Evolutionary conservation across 2,113 vertebrate genomes (phyloP).

Genomic region (Pterocles burchelli): DNA sequence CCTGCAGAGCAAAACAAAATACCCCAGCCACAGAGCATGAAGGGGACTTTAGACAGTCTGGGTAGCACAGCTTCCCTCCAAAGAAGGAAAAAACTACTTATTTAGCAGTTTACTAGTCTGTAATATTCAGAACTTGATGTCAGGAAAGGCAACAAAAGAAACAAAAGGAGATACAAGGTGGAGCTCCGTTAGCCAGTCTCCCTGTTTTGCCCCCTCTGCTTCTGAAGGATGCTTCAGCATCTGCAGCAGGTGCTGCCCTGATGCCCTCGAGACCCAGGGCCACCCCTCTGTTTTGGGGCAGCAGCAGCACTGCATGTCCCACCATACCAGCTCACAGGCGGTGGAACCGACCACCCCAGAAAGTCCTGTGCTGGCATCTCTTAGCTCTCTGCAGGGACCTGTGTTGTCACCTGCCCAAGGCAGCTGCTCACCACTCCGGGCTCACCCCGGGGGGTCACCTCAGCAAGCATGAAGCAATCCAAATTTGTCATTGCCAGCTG

Average conservation of each 20-base stretch:
- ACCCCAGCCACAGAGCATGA: background rate
- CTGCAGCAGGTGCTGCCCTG: background rate
- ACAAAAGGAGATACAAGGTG: background rate
- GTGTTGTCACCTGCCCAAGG: background rate
- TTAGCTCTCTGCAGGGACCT: rapidly evolving
- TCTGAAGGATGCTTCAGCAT: background rate
- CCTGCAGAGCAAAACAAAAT: rapidly evolving
- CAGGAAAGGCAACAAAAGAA: background rate
- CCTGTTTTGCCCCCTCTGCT: rapidly evolving
- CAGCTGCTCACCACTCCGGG: background rate
- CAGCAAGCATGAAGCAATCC: background rate
- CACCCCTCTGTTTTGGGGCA: background rate
- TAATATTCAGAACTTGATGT: background rate
- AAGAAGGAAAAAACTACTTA: background rate
- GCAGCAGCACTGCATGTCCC: rapidly evolving
- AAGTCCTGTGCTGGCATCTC: rapidly evolving
- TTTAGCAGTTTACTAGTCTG: background rate
- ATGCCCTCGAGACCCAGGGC: background rate
- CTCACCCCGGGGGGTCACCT: no score
- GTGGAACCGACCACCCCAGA: rapidly evolving
- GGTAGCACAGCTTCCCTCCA: background rate
- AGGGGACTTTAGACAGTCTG: background rate
- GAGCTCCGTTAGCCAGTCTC: background rate
- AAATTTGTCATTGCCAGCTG: background rate
- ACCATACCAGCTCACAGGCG: rapidly evolving